phyloP scores from a whole-genome alignment of 2,113 vertebrate species.

The Redunca redunca region DNA sequence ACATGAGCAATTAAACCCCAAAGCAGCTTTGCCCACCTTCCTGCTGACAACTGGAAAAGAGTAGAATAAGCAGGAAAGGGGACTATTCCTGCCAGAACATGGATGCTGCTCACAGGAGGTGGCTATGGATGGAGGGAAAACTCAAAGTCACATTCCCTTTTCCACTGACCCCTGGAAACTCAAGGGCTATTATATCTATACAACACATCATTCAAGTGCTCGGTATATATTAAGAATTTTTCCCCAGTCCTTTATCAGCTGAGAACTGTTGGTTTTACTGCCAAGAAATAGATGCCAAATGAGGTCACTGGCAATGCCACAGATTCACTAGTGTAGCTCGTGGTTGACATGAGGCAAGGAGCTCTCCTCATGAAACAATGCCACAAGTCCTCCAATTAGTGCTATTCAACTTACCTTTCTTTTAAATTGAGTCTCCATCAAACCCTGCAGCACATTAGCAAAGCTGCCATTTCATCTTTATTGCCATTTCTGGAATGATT shows the following conservation, averaged over 20 bases:
- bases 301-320: not conserved
- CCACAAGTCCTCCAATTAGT: not conserved
- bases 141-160: not conserved
- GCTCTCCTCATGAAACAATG: not conserved
- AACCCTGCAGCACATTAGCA: slow-evolving; percentile 14
- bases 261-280: not conserved
- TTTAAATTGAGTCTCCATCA: not conserved
- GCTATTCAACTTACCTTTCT: slow-evolving; percentile 11
- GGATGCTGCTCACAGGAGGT: not conserved
- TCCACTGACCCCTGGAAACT: not conserved
- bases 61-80: not conserved
- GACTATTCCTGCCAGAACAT: not conserved
- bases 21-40: not conserved
- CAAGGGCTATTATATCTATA: not conserved
- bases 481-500: slow-evolving; percentile 31
- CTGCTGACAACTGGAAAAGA: not conserved
- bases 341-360: not conserved
- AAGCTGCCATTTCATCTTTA: slow-evolving; percentile 40
- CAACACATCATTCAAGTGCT: not conserved
- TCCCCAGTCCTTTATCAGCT: not conserved
- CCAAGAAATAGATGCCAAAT: not conserved
- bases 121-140: not conserved
- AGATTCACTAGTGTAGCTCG: not conserved
- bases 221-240: not conserved
- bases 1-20: not conserved